Percentiles rank a stretch among this genome's conserved stretches.
These are phyloP conservation scores for Dunckerocampus dactyliophorus DNA, from an alignment of 2,113 vertebrate species.

Conservation along the genomic window DNA sequence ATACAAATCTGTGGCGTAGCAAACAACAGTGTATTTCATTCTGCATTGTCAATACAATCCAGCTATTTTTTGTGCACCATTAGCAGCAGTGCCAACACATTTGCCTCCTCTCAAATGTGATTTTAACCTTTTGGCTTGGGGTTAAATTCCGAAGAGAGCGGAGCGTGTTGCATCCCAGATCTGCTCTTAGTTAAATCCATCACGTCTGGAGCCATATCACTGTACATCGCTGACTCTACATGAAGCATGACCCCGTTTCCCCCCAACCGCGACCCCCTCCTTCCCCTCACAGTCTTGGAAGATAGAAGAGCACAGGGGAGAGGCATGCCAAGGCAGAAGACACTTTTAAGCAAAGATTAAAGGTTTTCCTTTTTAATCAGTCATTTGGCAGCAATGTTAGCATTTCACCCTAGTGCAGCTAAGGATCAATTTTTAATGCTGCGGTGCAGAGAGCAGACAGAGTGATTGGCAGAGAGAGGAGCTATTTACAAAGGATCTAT, in stretches of 20 bases:
- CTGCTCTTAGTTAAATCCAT: conserved; percentile 62
- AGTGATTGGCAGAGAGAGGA: conserved; percentile 74
- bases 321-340: conserved; percentile 73
- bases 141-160: conserved; percentile 58
- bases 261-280: conserved; percentile 49
- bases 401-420: conserved; percentile 72
- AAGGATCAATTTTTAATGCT: conserved; percentile 80
- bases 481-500: conserved; percentile 77
- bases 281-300: conserved; percentile 57
- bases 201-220: conserved; percentile 55
- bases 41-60: conserved; percentile 5
- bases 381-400: conserved; percentile 78
- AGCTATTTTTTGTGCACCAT: conserved; percentile 24
- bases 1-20: conserved; percentile 14
- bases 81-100: conserved; percentile 35
- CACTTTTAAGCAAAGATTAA: conserved; percentile 82
- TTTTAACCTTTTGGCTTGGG: conserved; percentile 63
- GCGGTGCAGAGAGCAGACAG: conserved; percentile 69
- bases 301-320: conserved; percentile 64
- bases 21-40: not conserved
- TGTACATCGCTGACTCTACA: conserved; percentile 59
- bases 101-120: conserved; percentile 38
- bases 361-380: conserved; percentile 81
- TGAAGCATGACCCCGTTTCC: conserved; percentile 69
- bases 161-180: conserved; percentile 59